Evolutionary conservation across 2,888 invertebrate species (phyloP), one percentile per base, ranked within the genome.

Genomic region (Ennomos erosarius): DNA sequence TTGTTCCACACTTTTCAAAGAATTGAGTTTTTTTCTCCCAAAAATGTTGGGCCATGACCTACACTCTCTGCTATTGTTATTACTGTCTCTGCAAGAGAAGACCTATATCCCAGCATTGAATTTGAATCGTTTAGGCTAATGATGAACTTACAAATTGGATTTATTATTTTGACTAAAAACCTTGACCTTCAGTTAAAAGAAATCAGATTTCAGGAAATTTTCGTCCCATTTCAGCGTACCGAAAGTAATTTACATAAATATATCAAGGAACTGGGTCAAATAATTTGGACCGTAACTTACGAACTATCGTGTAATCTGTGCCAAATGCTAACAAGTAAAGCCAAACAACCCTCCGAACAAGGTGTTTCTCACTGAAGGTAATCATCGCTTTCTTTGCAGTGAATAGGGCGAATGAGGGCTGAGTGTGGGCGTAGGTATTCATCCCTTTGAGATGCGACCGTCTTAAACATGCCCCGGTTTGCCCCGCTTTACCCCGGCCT

Each of bases 351-450:
- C 54, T 58, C 50, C 48, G 50, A 53, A 58, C 55, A 58, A 62
- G 56, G 56, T 56, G 52, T 52, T 58, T 52, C 49, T 26, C 37
- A 54, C 42, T 50, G 56, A 63, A 63, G 54, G 65, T 62, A 68
- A 68, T 68, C 68, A 64, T 57, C 61, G 62, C 52, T 62, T 59
- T 55, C 56, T 58, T 62, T 62, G 46, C 58, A 61, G 59, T 59
- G 64, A 61, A 65, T 62, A 42, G 61, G 38, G 46, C 49, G 62
- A 67, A 65, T 61, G 65, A 50, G 63, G 64, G 40, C 40, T 11
- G 45, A 26, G 51, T 16, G 63, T 52, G 57, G 64, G 57, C 44
- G 67, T 60, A 50, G 56, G 55, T 53, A 67, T 70, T 68, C 70
- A 68, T 64, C 55, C 64, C 65, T 68, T 70, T 68, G 67, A 63